Percentiles rank a stretch among this genome's conserved stretches.
Evolutionary conservation across 2,888 invertebrate genomes (phyloP).

Genomic region (Cephus pygmeus): DNA sequence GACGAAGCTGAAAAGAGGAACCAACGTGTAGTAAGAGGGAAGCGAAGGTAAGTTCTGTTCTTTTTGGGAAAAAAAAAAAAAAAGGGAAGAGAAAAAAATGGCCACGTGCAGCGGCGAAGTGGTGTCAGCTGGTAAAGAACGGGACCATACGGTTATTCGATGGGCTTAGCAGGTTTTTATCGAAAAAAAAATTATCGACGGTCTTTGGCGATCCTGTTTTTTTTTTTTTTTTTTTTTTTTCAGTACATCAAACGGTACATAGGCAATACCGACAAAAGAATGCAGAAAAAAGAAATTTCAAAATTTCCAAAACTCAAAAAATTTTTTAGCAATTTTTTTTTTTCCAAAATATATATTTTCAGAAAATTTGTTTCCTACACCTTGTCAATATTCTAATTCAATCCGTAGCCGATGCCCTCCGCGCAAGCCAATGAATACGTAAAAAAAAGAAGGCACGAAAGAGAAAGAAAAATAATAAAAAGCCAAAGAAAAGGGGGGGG

Average conservation of each 20-base stretch:
- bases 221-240: neutral
- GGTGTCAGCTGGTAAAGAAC: slow-evolving; percentile 45
- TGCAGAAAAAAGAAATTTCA: neutral
- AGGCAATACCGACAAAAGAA: neutral
- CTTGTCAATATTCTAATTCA: too few relatives aligned
- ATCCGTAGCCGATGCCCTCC: too few relatives aligned
- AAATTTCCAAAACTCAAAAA: neutral
- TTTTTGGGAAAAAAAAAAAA: neutral
- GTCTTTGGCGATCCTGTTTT: neutral
- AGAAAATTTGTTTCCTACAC: too few relatives aligned
- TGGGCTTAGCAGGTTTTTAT: slow-evolving; percentile 40
- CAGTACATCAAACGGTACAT: neutral
- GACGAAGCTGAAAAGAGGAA: neutral
- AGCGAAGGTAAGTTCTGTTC: neutral
- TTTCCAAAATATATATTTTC: too few relatives aligned
- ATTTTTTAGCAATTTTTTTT: too few relatives aligned
- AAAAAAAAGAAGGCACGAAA: neutral
- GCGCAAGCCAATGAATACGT: neutral
- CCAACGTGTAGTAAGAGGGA: neutral
- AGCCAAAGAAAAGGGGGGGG: neutral
- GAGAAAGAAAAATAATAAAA: neutral
- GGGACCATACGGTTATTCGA: slow-evolving; percentile 38
- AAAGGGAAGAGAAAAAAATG: slow-evolving; percentile 20
- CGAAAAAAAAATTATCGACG: slow-evolving; percentile 8
- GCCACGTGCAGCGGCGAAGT: slow-evolving; percentile 37